Evolutionary conservation across 2,888 invertebrate species (phyloP).

Genomic region (Lepidocyrtoides sp.): DNA sequence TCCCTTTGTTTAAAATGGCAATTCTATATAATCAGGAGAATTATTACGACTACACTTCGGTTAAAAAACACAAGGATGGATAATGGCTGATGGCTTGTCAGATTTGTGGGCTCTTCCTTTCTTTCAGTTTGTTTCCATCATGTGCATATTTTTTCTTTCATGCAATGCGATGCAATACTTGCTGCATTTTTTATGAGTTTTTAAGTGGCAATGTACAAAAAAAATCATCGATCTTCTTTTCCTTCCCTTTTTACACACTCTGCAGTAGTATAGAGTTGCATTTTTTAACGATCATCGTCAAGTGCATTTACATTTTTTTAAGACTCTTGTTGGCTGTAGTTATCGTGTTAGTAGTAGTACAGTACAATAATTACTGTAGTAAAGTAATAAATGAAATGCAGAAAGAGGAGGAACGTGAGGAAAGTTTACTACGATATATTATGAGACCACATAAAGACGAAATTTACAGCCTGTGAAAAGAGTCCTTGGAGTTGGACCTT

Average conservation of each 20-base stretch:
- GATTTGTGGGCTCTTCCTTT: background rate
- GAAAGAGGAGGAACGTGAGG: background rate
- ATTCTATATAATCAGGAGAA: constrained; percentile 24
- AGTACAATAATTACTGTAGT: background rate
- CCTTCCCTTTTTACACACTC: background rate
- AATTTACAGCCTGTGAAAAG: constrained; percentile 65
- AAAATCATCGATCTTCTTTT: background rate
- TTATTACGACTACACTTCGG: background rate
- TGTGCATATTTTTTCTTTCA: background rate
- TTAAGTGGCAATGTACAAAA: background rate
- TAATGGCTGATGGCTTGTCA: background rate
- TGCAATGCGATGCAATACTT: background rate
- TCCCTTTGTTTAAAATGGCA: constrained; percentile 42
- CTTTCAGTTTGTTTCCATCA: background rate
- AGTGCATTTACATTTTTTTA: background rate
- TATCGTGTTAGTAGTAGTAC: too few relatives aligned
- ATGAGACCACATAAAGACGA: background rate
- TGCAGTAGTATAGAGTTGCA: background rate
- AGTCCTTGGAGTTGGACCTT: constrained; percentile 59
- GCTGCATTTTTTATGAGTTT: background rate
- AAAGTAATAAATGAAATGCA: background rate
- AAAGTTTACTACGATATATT: background rate
- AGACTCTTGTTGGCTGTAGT: background rate
- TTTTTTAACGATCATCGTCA: background rate
- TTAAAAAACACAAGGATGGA: background rate